Base-by-base conservation (phyloP, 2,113 vertebrate species). In the Rhizomys pruinosus region DNA sequence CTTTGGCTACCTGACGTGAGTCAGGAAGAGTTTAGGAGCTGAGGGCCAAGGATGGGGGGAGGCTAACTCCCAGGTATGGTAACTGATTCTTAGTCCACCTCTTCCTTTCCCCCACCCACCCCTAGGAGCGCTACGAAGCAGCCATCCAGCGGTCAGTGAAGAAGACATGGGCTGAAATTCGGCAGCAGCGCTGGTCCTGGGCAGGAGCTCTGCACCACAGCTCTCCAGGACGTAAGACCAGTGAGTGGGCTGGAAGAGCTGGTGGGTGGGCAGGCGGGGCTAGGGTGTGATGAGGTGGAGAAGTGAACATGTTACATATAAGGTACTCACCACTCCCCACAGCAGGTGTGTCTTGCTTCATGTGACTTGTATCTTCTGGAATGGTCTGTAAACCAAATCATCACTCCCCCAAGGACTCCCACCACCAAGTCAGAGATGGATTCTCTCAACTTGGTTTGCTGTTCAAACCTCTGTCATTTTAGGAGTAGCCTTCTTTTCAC, bases 131-230 rank as follows among this genome's bases (percentile, higher is more conserved):
- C 77, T 99, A 99, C 9, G 99, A 99, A 97, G 99, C 99, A 0
- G 99, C 99, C 20, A 99, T 99, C 95, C 99, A 99, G 96, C 98
- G 99, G 90, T 99, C 99, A 0, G 97, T 98, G 68, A 99, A 99
- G 98, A 99, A 99, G 98, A 99, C 99, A 0, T 99, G 99, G 99
- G 99, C 99, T 10, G 99, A 99, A 97, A 99, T 99, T 97, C 99
- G 99, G 72, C 99, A 99, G 97, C 99, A 99, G 97, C 98, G 99
- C 94, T 99, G 99, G 98, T 99, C 99, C 29, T 99, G 99, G 99
- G 99, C 99, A 0, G 99, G 99, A 5, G 98, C 98, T 4, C 97
- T 99, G 55, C 99, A 98, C 96, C 99, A 99, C 22, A 98, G 98
- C 96, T 98, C 99, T 96, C 98, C 98, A 0, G 96, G 96, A 20